Percentiles rank a stretch among this genome's conserved stretches.
Conservation (phyloP, 1,140 invertebrate genomes). For the Himalopsyche phryganea region DNA sequence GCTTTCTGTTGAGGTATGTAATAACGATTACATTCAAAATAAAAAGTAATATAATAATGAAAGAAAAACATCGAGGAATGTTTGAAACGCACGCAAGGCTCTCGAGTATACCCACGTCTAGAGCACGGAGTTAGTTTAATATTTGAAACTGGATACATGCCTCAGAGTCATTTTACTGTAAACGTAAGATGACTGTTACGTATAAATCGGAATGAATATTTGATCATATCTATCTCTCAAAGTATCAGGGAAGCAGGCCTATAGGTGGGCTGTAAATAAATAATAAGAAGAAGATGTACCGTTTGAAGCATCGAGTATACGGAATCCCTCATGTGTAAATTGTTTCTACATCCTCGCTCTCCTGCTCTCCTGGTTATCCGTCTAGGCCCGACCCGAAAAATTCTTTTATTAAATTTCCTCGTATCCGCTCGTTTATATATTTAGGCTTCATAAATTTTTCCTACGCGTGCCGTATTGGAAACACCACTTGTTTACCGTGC, state of each 20-base stretch:
- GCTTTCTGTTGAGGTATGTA: too few species aligned
- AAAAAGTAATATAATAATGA: too few species aligned
- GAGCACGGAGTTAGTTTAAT: slow-evolving; percentile 10
- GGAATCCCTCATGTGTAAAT: slow-evolving; percentile 20
- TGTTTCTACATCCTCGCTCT: slow-evolving; percentile 8
- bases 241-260: slow-evolving; percentile 14
- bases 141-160: slow-evolving; percentile 17
- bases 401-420: slow-evolving; percentile 31
- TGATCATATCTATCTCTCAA: slow-evolving; percentile 31
- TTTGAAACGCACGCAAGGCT: too few species aligned
- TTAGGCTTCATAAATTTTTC: slow-evolving; percentile 26
- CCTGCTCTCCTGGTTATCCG: background rate
- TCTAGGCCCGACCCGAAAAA: slow-evolving; percentile 12
- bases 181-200: slow-evolving; percentile 35
- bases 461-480: slow-evolving; percentile 25
- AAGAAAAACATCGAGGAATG: too few species aligned
- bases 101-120: too few species aligned
- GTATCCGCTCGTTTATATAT: slow-evolving; percentile 21
- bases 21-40: too few species aligned
- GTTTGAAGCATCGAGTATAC: background rate
- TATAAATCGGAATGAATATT: slow-evolving; percentile 36
- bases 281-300: slow-evolving; percentile 14
- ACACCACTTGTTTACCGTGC: slow-evolving; percentile 25
- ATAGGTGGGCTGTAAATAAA: slow-evolving; percentile 26
- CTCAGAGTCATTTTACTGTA: slow-evolving; percentile 27